Evolutionary conservation across 2,113 vertebrate species (phyloP), one percentile per base, ranked within the genome.

Genomic region (Campylomormyrus tamandua): DNA sequence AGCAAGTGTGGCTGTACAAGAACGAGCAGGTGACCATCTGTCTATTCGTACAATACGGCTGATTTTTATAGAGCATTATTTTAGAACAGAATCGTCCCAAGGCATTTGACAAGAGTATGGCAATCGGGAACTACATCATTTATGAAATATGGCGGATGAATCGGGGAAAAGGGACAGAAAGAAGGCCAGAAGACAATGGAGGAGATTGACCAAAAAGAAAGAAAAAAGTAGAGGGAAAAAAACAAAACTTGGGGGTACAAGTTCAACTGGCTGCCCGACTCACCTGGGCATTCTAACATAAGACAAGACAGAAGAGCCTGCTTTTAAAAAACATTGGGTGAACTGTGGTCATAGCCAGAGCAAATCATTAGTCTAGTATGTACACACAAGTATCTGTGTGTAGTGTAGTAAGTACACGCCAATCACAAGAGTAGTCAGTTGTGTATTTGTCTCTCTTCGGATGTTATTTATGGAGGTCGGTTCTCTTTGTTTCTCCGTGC

Each of bases 1-100:
- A 98, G 0, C 96, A 98, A 94, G 95, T 99, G 94, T 99, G 98
- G 93, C 92, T 99, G n/a, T 97, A 99, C 95, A 99, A 99, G 96
- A 99, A 95, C 0, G 97, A 99, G 56, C 98, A 99, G 98, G 98
- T 99, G 92, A 7, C 84, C 27, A 0, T 62, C 21, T 62, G 56
- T 62, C 56, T 53, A 53, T n/a, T 10, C 58, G 24, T 66, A 11
- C 24, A 27, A 66, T 66, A 11, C 9, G 3, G n/a, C n/a, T 27
- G 27, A 66, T 10, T 27, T 66, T 66, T 3, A 27, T 27, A 11
- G 1, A 11, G 58, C 58, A 27, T 2, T 5, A 10, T 66, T 66
- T 27, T 66, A 66, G 24, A 62, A 62, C 17, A 21, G 19, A 7
- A 24, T 62, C 24, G 24, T 66, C 58, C 58, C n/a, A 66, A 66